These are phyloP conservation scores for Apamea anceps DNA, from an alignment of 2,888 invertebrate genomes.

Conservation along the genomic window DNA sequence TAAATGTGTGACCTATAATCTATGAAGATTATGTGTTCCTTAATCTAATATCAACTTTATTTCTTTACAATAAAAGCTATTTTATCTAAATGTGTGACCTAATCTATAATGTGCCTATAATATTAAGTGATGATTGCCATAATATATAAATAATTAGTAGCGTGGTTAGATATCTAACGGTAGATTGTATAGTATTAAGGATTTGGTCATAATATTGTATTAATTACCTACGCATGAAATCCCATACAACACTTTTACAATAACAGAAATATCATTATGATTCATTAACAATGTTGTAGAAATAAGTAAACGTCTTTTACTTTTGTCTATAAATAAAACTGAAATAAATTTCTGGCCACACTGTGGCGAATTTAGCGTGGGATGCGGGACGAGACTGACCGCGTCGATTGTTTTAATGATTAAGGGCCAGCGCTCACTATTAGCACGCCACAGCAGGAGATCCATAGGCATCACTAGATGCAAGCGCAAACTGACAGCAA, in stretches of 20 bases:
- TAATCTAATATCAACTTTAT: neutral
- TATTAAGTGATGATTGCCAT: conserved; percentile 57
- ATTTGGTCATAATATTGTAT: conserved; percentile 18
- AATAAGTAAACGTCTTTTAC: neutral
- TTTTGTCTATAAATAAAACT: conserved; percentile 9
- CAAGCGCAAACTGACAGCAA: too few species aligned
- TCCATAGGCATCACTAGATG: too few species aligned
- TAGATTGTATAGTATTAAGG: conserved; percentile 39
- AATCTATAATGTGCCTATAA: conserved; percentile 53
- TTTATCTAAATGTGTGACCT: conserved; percentile 41
- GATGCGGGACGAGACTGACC: neutral
- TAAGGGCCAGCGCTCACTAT: too few species aligned
- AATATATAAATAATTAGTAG: conserved; percentile 46
- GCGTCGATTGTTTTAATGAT: neutral
- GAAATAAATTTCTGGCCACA: neutral
- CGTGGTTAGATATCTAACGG: conserved; percentile 22
- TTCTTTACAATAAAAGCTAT: neutral
- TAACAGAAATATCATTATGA: neutral
- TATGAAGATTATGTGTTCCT: neutral
- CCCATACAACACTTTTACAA: neutral
- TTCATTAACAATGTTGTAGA: neutral
- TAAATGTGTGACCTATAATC: conserved; percentile 35
- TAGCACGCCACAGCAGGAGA: too few species aligned
- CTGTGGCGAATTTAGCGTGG: neutral
- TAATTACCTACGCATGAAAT: neutral